Conservation (phyloP, 1,140 invertebrate species). For the Nylanderia fulva region DNA sequence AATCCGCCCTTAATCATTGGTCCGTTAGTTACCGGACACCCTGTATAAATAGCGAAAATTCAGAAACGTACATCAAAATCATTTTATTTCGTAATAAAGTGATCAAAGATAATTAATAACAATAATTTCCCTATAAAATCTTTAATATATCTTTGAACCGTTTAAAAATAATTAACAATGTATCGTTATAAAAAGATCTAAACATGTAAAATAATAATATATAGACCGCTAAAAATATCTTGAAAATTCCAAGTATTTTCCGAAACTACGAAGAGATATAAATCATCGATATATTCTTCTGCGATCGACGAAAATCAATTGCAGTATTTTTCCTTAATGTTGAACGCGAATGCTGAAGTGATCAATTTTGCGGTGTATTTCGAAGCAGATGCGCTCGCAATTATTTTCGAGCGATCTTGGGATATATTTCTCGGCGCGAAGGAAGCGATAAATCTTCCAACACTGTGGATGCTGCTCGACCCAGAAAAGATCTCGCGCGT, state of each 20-base stretch:
- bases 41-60: too few relatives aligned
- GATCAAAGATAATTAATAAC: background rate
- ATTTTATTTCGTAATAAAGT: background rate
- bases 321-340: background rate
- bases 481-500: conserved; percentile 46
- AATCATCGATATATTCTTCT: background rate
- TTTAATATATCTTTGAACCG: background rate
- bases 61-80: background rate
- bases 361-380: background rate
- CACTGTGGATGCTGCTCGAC: conserved; percentile 10
- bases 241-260: too few relatives aligned
- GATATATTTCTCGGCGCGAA: conserved; percentile 9
- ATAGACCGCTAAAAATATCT: background rate
- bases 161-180: background rate
- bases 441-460: conserved; percentile 45
- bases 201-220: background rate
- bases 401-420: conserved; percentile 34
- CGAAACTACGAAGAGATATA: too few relatives aligned
- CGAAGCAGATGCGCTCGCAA: background rate
- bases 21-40: too few relatives aligned
- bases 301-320: background rate
- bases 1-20: too few relatives aligned
- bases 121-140: background rate
- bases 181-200: background rate
- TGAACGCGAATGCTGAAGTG: background rate